phyloP scores from a whole-genome alignment of 2,888 invertebrate genomes.

The Steinernema carpocapsae region DNA sequence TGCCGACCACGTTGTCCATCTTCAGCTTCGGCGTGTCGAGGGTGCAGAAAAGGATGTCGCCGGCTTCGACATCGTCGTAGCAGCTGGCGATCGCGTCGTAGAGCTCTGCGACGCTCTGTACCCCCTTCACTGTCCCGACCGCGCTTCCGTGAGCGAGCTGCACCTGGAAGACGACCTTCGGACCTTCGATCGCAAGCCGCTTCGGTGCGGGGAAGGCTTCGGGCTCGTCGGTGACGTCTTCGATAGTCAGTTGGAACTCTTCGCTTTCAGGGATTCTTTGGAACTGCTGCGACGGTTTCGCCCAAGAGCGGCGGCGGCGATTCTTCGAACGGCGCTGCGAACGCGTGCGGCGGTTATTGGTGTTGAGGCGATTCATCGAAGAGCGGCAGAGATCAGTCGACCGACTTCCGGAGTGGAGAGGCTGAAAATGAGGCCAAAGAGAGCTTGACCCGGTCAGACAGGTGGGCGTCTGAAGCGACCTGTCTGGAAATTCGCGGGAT shows the following conservation, averaged over 20 bases:
- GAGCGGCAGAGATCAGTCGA: neutral
- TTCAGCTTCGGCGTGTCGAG: constrained; percentile 96
- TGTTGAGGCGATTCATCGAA: constrained; percentile 27
- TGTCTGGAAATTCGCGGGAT: too few species aligned
- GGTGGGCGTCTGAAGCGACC: too few species aligned
- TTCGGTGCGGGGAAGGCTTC: too few species aligned
- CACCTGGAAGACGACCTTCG: constrained; percentile 80
- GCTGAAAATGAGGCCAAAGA: too few species aligned
- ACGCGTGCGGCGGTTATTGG: constrained; percentile 6
- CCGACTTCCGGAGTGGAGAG: too few species aligned
- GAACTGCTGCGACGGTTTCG: neutral
- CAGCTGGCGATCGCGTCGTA: constrained; percentile 73
- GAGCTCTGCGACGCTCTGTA: constrained; percentile 90
- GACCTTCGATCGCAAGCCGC: neutral
- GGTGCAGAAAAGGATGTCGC: constrained; percentile 91
- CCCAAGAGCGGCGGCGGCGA: neutral
- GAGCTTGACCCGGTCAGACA: too few species aligned
- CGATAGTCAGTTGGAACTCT: neutral
- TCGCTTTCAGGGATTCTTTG: neutral
- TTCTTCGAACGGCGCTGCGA: constrained; percentile 6
- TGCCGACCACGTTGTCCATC: constrained; percentile 91
- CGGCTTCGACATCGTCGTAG: constrained; percentile 46
- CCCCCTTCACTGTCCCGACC: constrained; percentile 89
- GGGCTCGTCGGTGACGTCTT: neutral
- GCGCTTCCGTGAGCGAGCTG: constrained; percentile 97